phyloP scores from a whole-genome alignment of 2,888 invertebrate genomes.

The Pristionchus entomophagus region DNA sequence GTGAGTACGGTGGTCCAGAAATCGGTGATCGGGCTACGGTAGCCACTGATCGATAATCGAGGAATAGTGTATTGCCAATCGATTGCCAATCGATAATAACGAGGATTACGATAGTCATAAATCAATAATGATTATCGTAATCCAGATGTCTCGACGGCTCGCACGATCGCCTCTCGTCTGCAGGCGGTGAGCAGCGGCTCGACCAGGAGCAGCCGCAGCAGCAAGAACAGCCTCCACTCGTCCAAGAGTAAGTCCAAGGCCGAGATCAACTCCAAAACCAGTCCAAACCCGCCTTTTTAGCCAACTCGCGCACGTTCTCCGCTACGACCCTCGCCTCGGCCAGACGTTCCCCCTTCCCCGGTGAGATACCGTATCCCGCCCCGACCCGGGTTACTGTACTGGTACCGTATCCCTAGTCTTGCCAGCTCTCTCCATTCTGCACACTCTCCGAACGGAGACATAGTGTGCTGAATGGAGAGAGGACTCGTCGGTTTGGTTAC shows the following conservation, averaged over 20 bases:
- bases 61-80: too few species aligned
- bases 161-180: neutral
- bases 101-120: too few species aligned
- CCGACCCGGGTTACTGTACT: neutral
- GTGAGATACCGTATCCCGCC: neutral
- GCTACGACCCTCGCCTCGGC: neutral
- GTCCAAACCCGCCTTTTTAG: neutral
- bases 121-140: too few species aligned
- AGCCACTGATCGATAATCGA: neutral
- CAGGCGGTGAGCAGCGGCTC: too few species aligned
- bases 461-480: too few species aligned
- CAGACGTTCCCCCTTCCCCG: neutral
- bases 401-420: neutral
- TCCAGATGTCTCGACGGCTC: slow-evolving; percentile 17
- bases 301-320: slow-evolving; percentile 27
- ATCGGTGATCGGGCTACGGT: neutral
- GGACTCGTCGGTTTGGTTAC: too few species aligned
- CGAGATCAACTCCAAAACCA: too few species aligned
- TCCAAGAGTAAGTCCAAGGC: neutral
- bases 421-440: too few species aligned
- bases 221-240: too few species aligned
- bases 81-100: neutral
- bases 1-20: neutral
- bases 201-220: too few species aligned
- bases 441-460: too few species aligned